Percentiles rank a stretch among this genome's conserved stretches.
Conservation (phyloP, 2,797 vertebrate species). For the Acridotheres tristis region DNA sequence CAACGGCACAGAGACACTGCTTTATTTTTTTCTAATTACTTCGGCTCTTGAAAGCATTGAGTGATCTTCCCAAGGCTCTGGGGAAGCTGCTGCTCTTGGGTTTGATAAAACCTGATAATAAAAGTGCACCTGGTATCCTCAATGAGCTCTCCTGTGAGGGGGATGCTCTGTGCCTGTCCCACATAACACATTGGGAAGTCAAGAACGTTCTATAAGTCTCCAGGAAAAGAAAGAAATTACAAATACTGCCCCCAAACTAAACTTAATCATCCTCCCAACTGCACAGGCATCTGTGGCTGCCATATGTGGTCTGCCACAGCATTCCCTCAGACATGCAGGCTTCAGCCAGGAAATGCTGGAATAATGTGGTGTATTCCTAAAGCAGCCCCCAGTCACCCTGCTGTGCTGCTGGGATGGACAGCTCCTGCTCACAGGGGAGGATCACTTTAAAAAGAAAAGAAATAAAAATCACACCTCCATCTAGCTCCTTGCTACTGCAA, state of each 20-base stretch:
- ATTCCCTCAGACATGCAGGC: neutral
- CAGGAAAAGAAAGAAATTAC: neutral
- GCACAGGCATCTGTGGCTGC: constrained; percentile 22
- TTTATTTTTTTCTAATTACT: constrained; percentile 19
- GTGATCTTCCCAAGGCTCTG: neutral
- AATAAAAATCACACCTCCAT: neutral
- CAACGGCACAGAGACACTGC: neutral
- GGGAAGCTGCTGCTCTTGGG: neutral
- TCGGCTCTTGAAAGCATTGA: neutral
- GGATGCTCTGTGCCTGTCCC: neutral
- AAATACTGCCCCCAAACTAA: constrained; percentile 17
- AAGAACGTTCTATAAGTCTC: neutral
- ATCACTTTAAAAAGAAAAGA: neutral
- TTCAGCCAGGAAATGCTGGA: neutral
- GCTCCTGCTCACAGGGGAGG: neutral
- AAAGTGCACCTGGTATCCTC: neutral
- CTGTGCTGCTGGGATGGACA: neutral
- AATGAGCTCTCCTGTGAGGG: neutral
- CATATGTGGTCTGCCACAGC: constrained; percentile 25
- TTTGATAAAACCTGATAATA: neutral
- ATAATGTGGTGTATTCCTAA: neutral
- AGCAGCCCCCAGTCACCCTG: neutral
- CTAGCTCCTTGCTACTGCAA: neutral
- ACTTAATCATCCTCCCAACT: neutral
- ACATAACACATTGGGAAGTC: accelerated